Conservation (phyloP, 2,888 invertebrate species). For the Gymnocheta viridis region DNA sequence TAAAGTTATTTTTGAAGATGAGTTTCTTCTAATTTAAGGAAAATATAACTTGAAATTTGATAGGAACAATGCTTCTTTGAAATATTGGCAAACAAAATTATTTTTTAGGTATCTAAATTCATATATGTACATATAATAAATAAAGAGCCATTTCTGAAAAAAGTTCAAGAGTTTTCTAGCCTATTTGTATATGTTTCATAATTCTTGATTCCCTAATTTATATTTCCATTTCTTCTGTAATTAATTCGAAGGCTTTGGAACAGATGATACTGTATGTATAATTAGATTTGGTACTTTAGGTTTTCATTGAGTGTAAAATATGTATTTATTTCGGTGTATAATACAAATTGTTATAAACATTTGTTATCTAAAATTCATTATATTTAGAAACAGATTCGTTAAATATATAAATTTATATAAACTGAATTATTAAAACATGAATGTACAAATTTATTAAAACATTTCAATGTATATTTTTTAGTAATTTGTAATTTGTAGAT, state of each 20-base stretch:
- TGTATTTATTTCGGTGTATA: conserved; percentile 52
- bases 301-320: conserved; percentile 28
- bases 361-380: conserved; percentile 52
- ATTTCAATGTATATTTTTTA: background rate
- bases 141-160: too few relatives aligned
- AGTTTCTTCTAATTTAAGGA: too few relatives aligned
- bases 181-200: background rate
- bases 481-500: conserved; percentile 12
- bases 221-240: conserved; percentile 1
- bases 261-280: conserved; percentile 25
- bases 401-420: background rate
- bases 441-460: background rate
- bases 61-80: too few relatives aligned
- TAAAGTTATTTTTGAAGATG: too few relatives aligned
- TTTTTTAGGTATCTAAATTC: too few relatives aligned
- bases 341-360: conserved; percentile 59
- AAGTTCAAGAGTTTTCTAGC: background rate
- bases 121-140: too few relatives aligned
- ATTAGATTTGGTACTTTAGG: conserved; percentile 33
- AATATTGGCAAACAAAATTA: too few relatives aligned
- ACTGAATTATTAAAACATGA: background rate
- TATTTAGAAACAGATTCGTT: background rate
- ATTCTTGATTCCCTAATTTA: conserved; percentile 37
- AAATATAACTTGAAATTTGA: too few relatives aligned
- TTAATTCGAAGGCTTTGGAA: conserved; percentile 7